A percentile compares a stretch with the other conserved stretches of the same genome.
Evolutionary conservation across 1,140 invertebrate genomes (phyloP).

Genomic region (Drosophila tsacasi): DNA sequence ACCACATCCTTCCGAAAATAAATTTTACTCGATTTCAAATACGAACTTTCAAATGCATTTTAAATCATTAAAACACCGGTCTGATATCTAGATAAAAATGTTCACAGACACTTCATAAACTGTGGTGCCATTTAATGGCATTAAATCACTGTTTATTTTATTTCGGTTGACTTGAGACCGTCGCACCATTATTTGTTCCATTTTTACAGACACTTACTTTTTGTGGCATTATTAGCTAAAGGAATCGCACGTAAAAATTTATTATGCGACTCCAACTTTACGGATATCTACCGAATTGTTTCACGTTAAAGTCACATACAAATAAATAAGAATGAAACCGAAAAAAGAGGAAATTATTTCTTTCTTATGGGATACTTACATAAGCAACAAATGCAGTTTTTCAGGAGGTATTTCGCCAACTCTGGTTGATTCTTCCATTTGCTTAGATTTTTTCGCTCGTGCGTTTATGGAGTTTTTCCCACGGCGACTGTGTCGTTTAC

Average conservation of each 20-base stretch:
- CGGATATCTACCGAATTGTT: constrained; percentile 49
- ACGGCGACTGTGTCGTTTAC: constrained; percentile 76
- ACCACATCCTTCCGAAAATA: neutral
- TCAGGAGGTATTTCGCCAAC: constrained; percentile 12
- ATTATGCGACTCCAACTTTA: constrained; percentile 46
- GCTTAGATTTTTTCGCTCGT: constrained; percentile 13
- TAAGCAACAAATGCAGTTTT: constrained; percentile 46
- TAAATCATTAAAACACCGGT: neutral
- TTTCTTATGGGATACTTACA: constrained; percentile 46
- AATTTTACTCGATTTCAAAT: neutral
- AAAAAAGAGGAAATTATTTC: constrained; percentile 53
- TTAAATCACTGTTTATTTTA: constrained; percentile 4
- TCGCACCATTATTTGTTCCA: constrained; percentile 9
- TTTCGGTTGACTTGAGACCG: neutral
- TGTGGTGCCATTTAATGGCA: neutral
- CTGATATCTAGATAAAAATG: neutral
- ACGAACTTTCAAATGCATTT: neutral
- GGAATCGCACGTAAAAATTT: constrained; percentile 71
- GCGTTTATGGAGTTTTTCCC: constrained; percentile 65
- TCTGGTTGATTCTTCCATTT: constrained; percentile 17
- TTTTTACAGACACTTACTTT: constrained; percentile 38
- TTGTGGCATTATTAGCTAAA: constrained; percentile 36
- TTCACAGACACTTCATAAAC: neutral
- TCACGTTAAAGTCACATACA: constrained; percentile 71
- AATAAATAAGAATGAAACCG: constrained; percentile 45